Percentiles rank a stretch among this genome's conserved stretches.
These are phyloP conservation scores for Asbolus verrucosus DNA, from an alignment of 1,140 invertebrate genomes.

Conservation along the genomic window DNA sequence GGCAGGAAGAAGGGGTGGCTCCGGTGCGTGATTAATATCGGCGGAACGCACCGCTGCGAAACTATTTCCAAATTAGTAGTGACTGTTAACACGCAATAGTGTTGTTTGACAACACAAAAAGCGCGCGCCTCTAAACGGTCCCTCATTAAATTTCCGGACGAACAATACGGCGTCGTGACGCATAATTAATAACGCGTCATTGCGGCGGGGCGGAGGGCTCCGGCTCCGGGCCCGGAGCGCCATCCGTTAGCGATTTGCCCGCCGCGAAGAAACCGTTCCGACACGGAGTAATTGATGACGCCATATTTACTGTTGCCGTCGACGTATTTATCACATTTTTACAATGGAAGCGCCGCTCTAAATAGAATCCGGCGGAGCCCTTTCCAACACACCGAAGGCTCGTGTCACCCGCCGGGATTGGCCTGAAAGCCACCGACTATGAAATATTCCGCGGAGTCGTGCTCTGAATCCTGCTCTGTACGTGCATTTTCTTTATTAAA, in stretches of 20 bases:
- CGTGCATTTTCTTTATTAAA: constrained; percentile 48
- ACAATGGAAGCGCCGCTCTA: constrained; percentile 32
- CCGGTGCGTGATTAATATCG: constrained; percentile 11
- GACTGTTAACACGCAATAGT: constrained; percentile 21
- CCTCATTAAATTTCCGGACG: constrained; percentile 28
- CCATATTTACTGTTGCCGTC: constrained; percentile 42
- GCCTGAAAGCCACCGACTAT: constrained; percentile 43
- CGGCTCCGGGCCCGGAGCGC: not conserved
- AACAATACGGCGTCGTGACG: constrained; percentile 30
- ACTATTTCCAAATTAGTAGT: constrained; percentile 26
- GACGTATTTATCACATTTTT: constrained; percentile 48
- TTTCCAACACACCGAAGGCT: constrained; percentile 22
- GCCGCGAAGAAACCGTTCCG: constrained; percentile 23
- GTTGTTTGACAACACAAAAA: constrained; percentile 35
- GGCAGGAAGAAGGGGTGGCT: not conserved
- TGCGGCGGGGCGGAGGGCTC: constrained; percentile 25
- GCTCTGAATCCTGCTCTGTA: constrained; percentile 30
- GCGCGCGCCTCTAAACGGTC: constrained; percentile 21
- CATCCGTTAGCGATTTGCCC: constrained; percentile 31
- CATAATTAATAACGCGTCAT: constrained; percentile 38
- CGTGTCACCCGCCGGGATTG: constrained; percentile 43
- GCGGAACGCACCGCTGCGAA: not conserved
- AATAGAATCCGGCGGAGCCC: constrained; percentile 38
- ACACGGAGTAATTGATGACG: constrained; percentile 40
- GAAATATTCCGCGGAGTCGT: constrained; percentile 45